Conservation (phyloP, 2,113 vertebrate genomes). For the Lonchura striata region DNA sequence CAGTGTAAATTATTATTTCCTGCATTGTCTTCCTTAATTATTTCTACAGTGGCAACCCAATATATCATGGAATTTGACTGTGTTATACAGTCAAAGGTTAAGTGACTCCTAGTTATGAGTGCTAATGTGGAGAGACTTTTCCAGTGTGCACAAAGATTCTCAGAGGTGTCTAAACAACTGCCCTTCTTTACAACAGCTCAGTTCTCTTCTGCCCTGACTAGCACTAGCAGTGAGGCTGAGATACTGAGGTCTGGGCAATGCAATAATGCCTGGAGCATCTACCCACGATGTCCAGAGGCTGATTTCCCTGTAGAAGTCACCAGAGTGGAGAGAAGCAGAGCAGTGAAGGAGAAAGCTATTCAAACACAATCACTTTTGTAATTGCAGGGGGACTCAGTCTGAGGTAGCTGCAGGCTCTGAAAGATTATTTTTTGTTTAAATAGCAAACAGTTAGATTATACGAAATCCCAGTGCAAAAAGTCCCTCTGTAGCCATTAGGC, state of each 20-base stretch:
- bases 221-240: background rate
- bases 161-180: background rate
- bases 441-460: background rate
- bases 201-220: background rate
- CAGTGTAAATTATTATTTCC: background rate
- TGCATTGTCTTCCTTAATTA: background rate
- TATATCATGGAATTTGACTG: background rate
- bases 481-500: background rate
- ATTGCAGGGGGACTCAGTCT: background rate
- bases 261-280: background rate
- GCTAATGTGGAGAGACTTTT: background rate
- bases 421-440: slow-evolving; percentile 33
- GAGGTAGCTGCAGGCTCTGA: background rate
- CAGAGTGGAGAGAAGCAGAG: background rate
- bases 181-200: background rate
- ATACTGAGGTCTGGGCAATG: background rate
- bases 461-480: background rate
- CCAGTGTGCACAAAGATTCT: background rate
- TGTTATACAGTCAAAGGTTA: background rate
- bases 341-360: slow-evolving; percentile 17
- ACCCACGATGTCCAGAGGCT: background rate
- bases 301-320: background rate
- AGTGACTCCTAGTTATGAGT: background rate
- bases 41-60: background rate
- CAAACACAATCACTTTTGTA: slow-evolving; percentile 5